phyloP scores from a whole-genome alignment of 2,888 invertebrate genomes.

The Microctonus aethiopoides region DNA sequence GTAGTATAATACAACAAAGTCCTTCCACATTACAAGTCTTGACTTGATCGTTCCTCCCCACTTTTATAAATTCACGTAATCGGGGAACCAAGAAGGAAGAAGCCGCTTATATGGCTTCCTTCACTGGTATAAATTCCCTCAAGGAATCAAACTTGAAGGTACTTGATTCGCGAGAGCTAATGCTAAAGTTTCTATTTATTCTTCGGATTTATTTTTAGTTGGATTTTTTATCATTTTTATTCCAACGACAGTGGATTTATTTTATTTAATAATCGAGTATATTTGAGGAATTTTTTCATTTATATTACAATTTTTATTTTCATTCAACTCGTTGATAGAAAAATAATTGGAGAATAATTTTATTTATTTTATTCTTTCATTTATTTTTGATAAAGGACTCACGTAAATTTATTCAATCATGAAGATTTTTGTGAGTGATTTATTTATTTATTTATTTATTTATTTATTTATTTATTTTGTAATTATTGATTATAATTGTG shows the following conservation, averaged over 20 bases:
- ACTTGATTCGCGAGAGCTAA: constrained; percentile 35
- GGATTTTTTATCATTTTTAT: constrained; percentile 1
- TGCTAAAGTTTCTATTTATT: constrained; percentile 31
- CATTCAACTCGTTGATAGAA: background rate
- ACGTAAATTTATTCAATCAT: constrained; percentile 40
- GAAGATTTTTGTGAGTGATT: constrained; percentile 57
- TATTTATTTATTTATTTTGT: background rate
- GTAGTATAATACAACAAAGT: constrained; percentile 20
- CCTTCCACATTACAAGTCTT: constrained; percentile 31
- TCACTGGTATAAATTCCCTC: constrained; percentile 47
- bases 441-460: background rate
- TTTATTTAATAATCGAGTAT: no score
- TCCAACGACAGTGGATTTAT: background rate
- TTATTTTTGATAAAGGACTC: background rate
- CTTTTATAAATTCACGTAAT: constrained; percentile 36
- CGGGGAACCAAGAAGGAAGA: constrained; percentile 40
- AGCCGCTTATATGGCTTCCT: constrained; percentile 32
- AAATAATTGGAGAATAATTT: background rate
- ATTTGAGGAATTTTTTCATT: no score
- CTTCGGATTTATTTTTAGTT: background rate
- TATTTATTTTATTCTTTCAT: background rate
- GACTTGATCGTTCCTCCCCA: constrained; percentile 30
- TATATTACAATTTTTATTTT: no score
- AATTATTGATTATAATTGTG: constrained; percentile 1
- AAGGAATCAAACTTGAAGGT: constrained; percentile 37